Conservation (phyloP, 2,888 invertebrate species). For the Gymnocheta viridis region DNA sequence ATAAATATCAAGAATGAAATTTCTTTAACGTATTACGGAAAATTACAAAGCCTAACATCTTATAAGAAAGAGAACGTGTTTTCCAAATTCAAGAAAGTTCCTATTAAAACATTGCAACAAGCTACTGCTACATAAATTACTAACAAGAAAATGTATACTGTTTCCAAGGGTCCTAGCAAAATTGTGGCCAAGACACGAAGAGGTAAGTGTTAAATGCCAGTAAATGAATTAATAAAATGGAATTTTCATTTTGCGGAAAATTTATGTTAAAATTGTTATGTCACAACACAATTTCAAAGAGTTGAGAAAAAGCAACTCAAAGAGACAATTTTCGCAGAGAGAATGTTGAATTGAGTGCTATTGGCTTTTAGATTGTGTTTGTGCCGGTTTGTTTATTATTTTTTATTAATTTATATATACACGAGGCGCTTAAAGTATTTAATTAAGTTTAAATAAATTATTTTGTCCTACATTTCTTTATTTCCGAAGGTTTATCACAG, state of each 20-base stretch:
- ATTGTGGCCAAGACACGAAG: conserved; percentile 93
- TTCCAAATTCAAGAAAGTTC: conserved; percentile 49
- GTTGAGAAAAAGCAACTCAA: neutral
- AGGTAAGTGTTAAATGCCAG: conserved; percentile 77
- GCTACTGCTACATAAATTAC: neutral
- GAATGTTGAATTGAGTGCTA: conserved; percentile 7
- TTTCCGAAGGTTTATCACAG: conserved; percentile 87
- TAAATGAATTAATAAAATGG: conserved; percentile 23
- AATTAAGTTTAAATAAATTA: conserved; percentile 18
- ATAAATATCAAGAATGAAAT: neutral
- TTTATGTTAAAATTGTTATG: conserved; percentile 75
- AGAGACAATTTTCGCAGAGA: conserved; percentile 17
- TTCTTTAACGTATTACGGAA: neutral
- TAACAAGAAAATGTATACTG: conserved; percentile 89
- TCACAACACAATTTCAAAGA: conserved; percentile 73
- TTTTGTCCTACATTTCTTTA: conserved; percentile 49
- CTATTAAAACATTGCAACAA: conserved; percentile 31
- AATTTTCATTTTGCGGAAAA: conserved; percentile 45
- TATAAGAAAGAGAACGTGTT: no score
- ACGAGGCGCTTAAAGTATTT: conserved; percentile 20
- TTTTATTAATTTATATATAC: conserved; percentile 13
- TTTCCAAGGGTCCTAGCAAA: conserved; percentile 93
- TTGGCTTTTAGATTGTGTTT: conserved; percentile 19
- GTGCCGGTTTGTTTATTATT: conserved; percentile 65
- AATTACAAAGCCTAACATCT: neutral